Base-by-base conservation (phyloP, 2,797 vertebrate genomes). In the Sciurus carolinensis region DNA sequence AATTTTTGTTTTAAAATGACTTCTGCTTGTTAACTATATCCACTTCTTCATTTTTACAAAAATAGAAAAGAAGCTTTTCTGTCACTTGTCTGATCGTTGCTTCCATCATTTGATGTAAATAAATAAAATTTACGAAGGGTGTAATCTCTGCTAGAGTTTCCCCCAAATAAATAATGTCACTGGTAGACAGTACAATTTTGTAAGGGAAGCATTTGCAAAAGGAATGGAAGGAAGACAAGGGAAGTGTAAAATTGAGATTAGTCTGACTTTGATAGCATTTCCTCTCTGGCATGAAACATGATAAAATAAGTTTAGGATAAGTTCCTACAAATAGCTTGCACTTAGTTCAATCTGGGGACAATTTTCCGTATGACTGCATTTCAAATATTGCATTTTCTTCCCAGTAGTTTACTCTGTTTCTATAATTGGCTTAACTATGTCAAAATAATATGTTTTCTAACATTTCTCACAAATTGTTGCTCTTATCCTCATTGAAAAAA, bases 321-420 rank as follows among this genome's bases (percentile, higher is more conserved):
- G 39, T 87, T 13, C 44, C 42, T 91, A 71, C 1, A 81, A 71
- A 80, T 20, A 87, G 20, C n/a, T 91, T 95, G 44, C 26, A 90
- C 24, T 88, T 92, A 50, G 52, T 88, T 95, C 44, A 95, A 75
- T 86, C 36, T 75, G 12, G 12, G 14, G 17, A 92, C n/a, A 89
- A 52, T 93, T 94, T 85, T 86, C 57, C 80, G 8, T 64, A 44
- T 75, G 64, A 69, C 24, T 94, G 42, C 26, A 85, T 79, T 92
- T 91, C 52, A 69, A 82, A 91, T 88, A 93, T 64, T 36, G 6
- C n/a, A 64, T 92, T 95, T 94, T 95, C 20, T 79, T 69, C 69
- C 28, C 59, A 84, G n/a, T 71, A 52, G 20, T 83, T 95, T 72
- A 67, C 20, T 88, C 42, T 4, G 71, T 62, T 76, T 82, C 62